Conservation (phyloP, 2,113 vertebrate genomes). For the Isurus oxyrinchus region DNA sequence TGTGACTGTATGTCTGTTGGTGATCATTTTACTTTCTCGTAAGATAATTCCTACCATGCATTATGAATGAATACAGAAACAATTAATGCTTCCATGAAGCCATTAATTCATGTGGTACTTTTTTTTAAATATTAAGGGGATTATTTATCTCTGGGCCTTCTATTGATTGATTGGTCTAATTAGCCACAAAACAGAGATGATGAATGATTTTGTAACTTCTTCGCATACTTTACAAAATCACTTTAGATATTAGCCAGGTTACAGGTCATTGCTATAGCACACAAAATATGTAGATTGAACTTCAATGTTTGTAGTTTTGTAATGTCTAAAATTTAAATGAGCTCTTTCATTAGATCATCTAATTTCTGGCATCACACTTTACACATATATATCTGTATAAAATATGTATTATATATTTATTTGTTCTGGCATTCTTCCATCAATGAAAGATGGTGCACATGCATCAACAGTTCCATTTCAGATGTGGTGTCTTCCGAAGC, state of each 20-base stretch:
- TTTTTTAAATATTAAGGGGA: not conserved
- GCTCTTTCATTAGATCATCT: not conserved
- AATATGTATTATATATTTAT: not conserved
- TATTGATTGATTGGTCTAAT: conserved; percentile 23
- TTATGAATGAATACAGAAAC: conserved; percentile 19
- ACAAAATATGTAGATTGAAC: not conserved
- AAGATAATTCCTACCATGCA: conserved; percentile 2
- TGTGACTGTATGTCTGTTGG: not conserved
- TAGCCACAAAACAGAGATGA: not conserved
- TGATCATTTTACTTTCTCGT: not conserved
- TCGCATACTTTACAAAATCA: conserved; percentile 1
- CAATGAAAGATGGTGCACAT: not conserved
- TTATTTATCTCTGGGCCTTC: conserved; percentile 4
- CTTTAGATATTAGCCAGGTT: not conserved
- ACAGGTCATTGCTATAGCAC: not conserved
- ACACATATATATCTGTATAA: not conserved
- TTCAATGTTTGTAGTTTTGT: not conserved
- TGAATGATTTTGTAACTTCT: not conserved
- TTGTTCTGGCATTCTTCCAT: too few relatives aligned
- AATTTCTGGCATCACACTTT: not conserved
- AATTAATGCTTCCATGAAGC: conserved; percentile 14
- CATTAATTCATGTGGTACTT: conserved; percentile 11
- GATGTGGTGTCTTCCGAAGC: not conserved
- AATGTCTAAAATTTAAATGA: not conserved
- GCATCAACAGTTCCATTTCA: not conserved